phyloP scores from a whole-genome alignment of 2,888 invertebrate species.

The Ophraella communa region DNA sequence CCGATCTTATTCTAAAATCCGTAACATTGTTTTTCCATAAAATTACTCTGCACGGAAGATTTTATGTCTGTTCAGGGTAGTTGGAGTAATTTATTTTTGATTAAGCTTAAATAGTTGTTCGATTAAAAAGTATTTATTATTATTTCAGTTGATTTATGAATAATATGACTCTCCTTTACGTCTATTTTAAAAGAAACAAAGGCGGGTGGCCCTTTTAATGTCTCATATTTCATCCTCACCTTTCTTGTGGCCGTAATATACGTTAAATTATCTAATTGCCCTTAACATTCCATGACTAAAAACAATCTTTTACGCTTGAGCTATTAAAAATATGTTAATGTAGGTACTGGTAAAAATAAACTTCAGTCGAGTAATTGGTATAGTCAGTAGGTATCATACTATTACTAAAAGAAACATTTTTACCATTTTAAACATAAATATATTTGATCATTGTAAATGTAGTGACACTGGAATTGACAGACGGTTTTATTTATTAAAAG shows the following conservation, averaged over 20 bases:
- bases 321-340: conserved; percentile 17
- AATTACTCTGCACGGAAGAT: no score
- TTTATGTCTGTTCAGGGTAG: no score
- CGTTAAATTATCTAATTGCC: conserved; percentile 27
- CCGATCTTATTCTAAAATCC: background rate
- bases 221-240: conserved; percentile 28
- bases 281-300: conserved; percentile 28
- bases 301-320: conserved; percentile 21
- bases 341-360: background rate
- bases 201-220: conserved; percentile 28
- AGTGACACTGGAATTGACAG: no score
- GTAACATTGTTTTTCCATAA: background rate
- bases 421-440: background rate
- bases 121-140: background rate
- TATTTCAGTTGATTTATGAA: conserved; percentile 7
- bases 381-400: background rate
- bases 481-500: no score
- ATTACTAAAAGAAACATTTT: background rate
- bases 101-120: background rate
- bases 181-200: conserved; percentile 22
- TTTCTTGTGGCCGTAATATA: conserved; percentile 19
- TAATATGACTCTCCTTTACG: background rate
- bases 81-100: no score
- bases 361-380: background rate
- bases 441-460: no score